phyloP scores from a whole-genome alignment of 37 sponge, comb jelly and placozoan genomes.

The Tethya wilhelma region DNA sequence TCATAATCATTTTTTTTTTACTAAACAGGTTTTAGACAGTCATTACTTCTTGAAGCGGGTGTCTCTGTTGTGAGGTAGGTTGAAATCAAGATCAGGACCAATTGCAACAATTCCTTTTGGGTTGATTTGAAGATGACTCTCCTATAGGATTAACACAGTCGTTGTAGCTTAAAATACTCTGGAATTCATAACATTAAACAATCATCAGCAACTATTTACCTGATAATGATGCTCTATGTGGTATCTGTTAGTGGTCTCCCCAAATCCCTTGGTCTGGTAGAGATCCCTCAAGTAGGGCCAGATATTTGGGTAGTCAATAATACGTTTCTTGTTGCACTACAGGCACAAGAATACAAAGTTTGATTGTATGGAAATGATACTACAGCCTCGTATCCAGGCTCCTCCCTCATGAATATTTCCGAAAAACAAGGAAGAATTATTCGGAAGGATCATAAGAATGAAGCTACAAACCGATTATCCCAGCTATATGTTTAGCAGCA shows the following conservation, averaged over 20 bases:
- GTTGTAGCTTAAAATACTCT: too few species aligned
- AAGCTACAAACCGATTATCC: too few species aligned
- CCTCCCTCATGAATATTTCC: too few species aligned
- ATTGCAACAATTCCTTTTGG: conserved; percentile 91
- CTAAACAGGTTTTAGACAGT: too few species aligned
- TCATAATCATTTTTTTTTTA: too few species aligned
- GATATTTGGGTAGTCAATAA: conserved; percentile 89
- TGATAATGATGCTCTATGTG: conserved; percentile 93
- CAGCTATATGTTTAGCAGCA: too few species aligned
- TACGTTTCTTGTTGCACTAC: conserved; percentile 92
- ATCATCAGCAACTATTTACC: too few species aligned
- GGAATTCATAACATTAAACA: too few species aligned
- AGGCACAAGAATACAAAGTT: neutral
- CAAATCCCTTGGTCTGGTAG: conserved; percentile 86
- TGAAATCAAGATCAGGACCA: conserved; percentile 90
- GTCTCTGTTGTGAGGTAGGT: conserved; percentile 78
- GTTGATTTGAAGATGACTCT: conserved; percentile 70
- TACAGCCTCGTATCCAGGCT: neutral
- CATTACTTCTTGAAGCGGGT: too few species aligned
- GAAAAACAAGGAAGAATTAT: too few species aligned
- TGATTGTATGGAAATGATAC: neutral
- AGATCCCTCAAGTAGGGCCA: conserved; percentile 92
- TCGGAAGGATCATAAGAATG: too few species aligned
- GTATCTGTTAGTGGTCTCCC: conserved; percentile 75
- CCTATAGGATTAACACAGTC: too few species aligned